phyloP scores from a whole-genome alignment of 53 echinoderm and acorn worm species.

The Echinometra lucunter region DNA sequence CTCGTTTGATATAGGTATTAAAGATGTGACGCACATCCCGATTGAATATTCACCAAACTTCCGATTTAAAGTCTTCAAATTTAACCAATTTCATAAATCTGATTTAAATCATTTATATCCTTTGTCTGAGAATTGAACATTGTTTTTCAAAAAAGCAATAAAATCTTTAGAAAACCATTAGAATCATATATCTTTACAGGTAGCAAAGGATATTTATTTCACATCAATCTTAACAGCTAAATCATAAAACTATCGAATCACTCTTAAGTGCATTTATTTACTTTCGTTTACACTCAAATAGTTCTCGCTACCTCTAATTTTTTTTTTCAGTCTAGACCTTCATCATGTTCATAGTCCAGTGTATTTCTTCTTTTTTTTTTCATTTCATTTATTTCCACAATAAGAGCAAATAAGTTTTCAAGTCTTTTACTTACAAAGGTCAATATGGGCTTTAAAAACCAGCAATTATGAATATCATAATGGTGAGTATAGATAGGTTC shows the following conservation, averaged over 20 bases:
- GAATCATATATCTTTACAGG: background rate
- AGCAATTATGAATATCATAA: no score
- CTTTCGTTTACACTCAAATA: background rate
- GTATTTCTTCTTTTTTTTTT: no score
- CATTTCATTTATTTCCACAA: no score
- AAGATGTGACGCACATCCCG: slow-evolving; percentile 39
- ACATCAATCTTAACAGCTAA: background rate
- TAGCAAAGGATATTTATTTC: background rate
- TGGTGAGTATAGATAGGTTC: no score
- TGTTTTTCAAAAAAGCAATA: background rate
- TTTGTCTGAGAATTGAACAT: background rate
- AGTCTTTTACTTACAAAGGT: no score
- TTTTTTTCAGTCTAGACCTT: no score
- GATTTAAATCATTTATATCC: slow-evolving; percentile 35
- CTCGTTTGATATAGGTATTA: background rate
- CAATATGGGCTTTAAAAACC: no score
- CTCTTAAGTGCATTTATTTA: background rate
- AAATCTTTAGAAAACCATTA: background rate
- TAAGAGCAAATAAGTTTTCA: no score
- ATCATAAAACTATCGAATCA: background rate
- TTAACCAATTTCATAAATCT: background rate
- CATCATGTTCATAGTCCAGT: no score
- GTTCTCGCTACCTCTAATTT: background rate
- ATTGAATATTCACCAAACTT: slow-evolving; percentile 15
- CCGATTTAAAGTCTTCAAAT: background rate